A percentile compares a stretch with the other conserved stretches of the same genome.
Conservation (phyloP, 2,797 vertebrate genomes). For the Myotis vivesi region DNA sequence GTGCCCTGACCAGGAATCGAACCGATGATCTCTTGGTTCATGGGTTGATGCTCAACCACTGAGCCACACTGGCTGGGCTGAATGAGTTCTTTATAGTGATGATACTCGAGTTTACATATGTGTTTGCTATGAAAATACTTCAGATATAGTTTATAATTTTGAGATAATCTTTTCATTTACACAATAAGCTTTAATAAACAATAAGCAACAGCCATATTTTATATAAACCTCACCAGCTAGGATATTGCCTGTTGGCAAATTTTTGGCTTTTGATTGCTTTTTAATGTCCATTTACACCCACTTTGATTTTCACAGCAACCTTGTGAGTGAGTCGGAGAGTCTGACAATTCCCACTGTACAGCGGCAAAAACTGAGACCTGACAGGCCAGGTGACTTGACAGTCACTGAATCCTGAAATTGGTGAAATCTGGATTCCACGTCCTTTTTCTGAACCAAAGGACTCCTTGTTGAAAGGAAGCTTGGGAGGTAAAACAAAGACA, state of each 20-base stretch:
- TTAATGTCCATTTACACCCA: background rate
- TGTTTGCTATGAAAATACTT: constrained; percentile 15
- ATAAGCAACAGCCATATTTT: background rate
- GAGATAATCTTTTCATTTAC: constrained; percentile 27
- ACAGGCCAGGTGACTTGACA: background rate
- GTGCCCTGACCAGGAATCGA: no score
- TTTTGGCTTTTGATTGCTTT: background rate
- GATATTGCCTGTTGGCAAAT: background rate
- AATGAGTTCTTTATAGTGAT: background rate
- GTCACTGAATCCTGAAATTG: background rate
- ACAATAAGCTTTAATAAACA: constrained; percentile 12
- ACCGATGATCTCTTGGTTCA: no score
- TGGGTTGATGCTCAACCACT: no score
- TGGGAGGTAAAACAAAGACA: background rate
- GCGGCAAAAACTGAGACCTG: background rate
- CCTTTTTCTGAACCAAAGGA: background rate
- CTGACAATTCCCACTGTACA: background rate
- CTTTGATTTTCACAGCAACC: background rate
- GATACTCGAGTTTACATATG: background rate
- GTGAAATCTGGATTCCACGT: background rate
- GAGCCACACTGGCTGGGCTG: background rate
- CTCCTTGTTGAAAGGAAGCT: background rate
- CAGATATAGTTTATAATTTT: background rate
- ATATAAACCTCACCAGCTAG: background rate
- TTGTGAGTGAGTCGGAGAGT: background rate